Conservation (phyloP, 2,113 vertebrate species). For the Actinemys pallida region DNA sequence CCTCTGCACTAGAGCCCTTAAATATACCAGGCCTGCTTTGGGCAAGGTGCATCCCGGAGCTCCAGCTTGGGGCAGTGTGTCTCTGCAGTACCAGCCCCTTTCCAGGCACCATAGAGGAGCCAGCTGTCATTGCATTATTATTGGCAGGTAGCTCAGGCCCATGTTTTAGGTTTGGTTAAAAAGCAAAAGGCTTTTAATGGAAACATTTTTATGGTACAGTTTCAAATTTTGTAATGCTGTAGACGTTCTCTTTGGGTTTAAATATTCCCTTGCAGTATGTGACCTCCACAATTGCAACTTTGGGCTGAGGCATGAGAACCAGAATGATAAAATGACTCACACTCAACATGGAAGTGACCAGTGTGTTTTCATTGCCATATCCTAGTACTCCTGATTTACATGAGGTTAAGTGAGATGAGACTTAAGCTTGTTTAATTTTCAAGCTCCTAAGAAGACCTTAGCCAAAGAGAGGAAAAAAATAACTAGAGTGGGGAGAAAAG, state of each 20-base stretch:
- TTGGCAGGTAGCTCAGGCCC: neutral
- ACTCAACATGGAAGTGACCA: neutral
- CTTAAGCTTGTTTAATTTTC: neutral
- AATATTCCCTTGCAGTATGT: rapidly evolving
- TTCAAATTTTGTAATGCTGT: neutral
- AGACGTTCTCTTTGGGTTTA: neutral
- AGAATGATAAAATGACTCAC: neutral
- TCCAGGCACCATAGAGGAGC: neutral
- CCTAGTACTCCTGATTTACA: neutral
- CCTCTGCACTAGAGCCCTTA: neutral
- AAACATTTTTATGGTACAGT: neutral
- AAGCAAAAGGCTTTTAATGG: neutral
- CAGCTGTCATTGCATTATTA: rapidly evolving
- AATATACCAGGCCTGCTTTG: neutral
- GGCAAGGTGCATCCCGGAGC: neutral
- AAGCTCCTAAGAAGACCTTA: neutral
- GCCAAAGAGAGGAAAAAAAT: neutral
- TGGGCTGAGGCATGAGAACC: neutral
- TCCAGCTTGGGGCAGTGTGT: neutral
- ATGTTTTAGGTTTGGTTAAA: rapidly evolving
- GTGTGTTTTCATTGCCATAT: neutral
- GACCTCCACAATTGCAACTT: neutral
- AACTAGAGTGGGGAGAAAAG: neutral
- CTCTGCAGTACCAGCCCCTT: neutral
- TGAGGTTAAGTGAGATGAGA: rapidly evolving